phyloP scores from a whole-genome alignment of 2,888 invertebrate genomes.

The Anticlea derivata region DNA sequence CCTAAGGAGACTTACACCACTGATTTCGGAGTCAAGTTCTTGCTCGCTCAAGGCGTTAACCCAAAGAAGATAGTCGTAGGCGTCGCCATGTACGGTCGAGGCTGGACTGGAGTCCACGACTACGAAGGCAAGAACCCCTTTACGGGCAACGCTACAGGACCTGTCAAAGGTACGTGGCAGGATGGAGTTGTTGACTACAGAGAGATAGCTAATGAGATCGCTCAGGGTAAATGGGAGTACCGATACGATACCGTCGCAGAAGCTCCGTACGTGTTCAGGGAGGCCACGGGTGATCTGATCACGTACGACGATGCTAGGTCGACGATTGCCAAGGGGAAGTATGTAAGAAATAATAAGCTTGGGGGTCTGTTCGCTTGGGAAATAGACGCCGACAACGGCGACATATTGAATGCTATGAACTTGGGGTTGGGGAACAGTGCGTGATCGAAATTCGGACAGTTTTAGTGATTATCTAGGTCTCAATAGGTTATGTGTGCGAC shows the following conservation, averaged over 20 bases:
- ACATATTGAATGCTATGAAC: slow-evolving; percentile 76
- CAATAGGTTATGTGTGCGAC: slow-evolving; percentile 30
- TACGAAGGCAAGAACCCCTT: slow-evolving; percentile 70
- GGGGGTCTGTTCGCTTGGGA: slow-evolving; percentile 79
- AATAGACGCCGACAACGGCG: slow-evolving; percentile 77
- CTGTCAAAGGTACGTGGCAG: slow-evolving; percentile 77
- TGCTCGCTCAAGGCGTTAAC: slow-evolving; percentile 74
- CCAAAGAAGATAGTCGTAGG: slow-evolving; percentile 76
- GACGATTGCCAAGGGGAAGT: slow-evolving; percentile 75
- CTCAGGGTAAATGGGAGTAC: slow-evolving; percentile 74
- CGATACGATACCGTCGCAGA: slow-evolving; percentile 74
- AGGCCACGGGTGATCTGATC: slow-evolving; percentile 69
- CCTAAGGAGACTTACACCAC: slow-evolving; percentile 77
- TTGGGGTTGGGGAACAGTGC: slow-evolving; percentile 72
- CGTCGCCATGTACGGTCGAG: slow-evolving; percentile 78
- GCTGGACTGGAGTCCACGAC: slow-evolving; percentile 73
- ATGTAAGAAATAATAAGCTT: slow-evolving; percentile 74
- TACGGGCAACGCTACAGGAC: slow-evolving; percentile 73
- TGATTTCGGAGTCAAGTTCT: slow-evolving; percentile 73
- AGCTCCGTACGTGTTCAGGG: slow-evolving; percentile 75
- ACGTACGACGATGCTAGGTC: slow-evolving; percentile 77
- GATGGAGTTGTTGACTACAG: slow-evolving; percentile 79
- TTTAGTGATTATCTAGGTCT: slow-evolving; percentile 33
- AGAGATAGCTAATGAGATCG: slow-evolving; percentile 72
- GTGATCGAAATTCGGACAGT: slow-evolving; percentile 36